Conservation (phyloP, 2,888 invertebrate genomes). For the Sturmia bella region DNA sequence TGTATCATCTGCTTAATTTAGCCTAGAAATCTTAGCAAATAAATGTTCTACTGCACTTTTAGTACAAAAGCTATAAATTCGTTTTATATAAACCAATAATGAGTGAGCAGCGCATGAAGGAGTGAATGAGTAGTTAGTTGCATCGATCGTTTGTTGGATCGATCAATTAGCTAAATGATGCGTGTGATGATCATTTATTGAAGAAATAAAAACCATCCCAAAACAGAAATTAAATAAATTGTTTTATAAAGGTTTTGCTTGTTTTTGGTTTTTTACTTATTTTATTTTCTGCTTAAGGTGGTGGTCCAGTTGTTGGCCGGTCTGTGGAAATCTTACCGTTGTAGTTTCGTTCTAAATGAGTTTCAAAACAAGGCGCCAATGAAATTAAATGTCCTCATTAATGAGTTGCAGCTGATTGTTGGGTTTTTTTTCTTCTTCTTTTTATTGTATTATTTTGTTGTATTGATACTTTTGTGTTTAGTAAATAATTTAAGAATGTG, state of each 20-base stretch:
- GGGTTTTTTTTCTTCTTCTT: background rate
- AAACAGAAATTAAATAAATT: slow-evolving; percentile 57
- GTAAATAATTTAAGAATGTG: slow-evolving; percentile 58
- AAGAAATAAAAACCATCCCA: slow-evolving; percentile 55
- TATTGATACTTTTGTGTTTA: slow-evolving; percentile 51
- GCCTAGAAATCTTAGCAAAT: too few species aligned
- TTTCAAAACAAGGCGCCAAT: slow-evolving; percentile 70
- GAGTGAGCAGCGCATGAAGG: background rate
- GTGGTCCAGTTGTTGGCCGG: slow-evolving; percentile 41
- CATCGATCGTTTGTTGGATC: slow-evolving; percentile 47
- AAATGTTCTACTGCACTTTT: too few species aligned
- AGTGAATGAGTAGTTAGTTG: background rate
- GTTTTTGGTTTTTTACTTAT: slow-evolving; percentile 7
- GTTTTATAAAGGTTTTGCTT: slow-evolving; percentile 41
- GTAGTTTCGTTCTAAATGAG: slow-evolving; percentile 37
- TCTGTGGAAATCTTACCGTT: slow-evolving; percentile 29
- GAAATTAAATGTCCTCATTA: slow-evolving; percentile 73
- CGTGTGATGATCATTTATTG: slow-evolving; percentile 63
- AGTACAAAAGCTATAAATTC: background rate
- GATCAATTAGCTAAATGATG: slow-evolving; percentile 72
- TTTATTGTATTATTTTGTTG: slow-evolving; percentile 36
- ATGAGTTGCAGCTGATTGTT: slow-evolving; percentile 65
- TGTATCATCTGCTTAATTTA: too few species aligned
- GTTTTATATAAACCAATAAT: background rate
- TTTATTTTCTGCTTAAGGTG: background rate